Evolutionary conservation across 2,797 vertebrate species (phyloP).

Genomic region (Falco peregrinus): DNA sequence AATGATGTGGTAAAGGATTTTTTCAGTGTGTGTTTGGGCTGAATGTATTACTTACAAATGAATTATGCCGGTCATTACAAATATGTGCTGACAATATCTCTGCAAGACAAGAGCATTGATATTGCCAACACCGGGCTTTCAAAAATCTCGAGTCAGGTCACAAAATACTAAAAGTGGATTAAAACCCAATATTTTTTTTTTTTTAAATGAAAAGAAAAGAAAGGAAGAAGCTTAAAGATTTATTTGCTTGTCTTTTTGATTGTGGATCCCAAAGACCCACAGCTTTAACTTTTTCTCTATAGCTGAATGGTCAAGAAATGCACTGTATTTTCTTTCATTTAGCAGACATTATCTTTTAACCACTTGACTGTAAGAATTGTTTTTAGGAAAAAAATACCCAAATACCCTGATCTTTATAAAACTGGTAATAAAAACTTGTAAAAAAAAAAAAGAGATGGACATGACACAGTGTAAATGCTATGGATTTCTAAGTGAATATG

Average conservation of each 20-base stretch:
- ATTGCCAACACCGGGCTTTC: neutral
- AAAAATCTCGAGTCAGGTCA: neutral
- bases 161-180: neutral
- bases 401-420: neutral
- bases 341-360: neutral
- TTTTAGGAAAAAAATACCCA: neutral
- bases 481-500: neutral
- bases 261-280: neutral
- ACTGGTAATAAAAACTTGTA: neutral
- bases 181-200: neutral
- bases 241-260: neutral
- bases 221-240: neutral
- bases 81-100: neutral
- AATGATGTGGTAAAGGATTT: neutral
- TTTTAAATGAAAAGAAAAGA: neutral
- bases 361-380: neutral
- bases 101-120: neutral
- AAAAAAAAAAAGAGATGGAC: neutral
- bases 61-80: neutral
- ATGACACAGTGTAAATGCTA: neutral
- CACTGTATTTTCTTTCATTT: neutral
- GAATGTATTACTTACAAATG: neutral
- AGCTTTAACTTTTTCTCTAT: neutral
- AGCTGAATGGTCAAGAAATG: neutral
- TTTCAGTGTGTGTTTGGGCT: neutral